Evolutionary conservation across 2,113 vertebrate genomes (phyloP), one percentile per base, ranked within the genome.

Genomic region (Mesitornis unicolor): DNA sequence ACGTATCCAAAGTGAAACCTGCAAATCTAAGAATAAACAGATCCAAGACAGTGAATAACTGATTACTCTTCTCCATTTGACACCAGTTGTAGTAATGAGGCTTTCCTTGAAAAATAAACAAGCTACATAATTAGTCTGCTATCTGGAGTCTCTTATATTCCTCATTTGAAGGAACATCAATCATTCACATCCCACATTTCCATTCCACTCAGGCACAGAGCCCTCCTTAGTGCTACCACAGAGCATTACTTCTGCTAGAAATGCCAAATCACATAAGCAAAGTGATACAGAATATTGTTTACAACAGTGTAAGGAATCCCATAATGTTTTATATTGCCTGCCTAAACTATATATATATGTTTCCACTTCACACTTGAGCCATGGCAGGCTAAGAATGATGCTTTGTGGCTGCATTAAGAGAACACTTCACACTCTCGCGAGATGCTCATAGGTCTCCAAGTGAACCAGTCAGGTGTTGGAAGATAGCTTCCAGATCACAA

Each of bases 271-370:
- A 53, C 64, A 84, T 31, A 77, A 63, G 68, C 60, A 84, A 88
- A 92, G 76, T n/a, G 64, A 80, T 84, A 73, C 10, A 75, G 35
- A 96, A 89, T 51, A 60, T 84, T 95, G 73, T 95, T 96, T 95
- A 95, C 68, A 80, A 86, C 51, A 79, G 40, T 87, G 35, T 90
- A 90, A 92, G 64, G 79, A 84, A 78, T 75, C 64, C 43, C 83
- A 95, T n/a, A 63, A 74, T 88, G 42, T 86, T 97, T 94, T 80
- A 18, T 67, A 64, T 88, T 95, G 91, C 71, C 35, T 96, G 79
- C 28, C 71, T 84, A 77, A 92, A 76, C 69, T 71, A 35, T 63
- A 35, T 59, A 75, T 79, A 43, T 17, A 69, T 43, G 63, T 93
- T 96, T 96, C 75, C 54, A 71, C 48, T 86, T 93, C 79, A 81